Conservation (phyloP, 1,140 invertebrate species). For the Leptinotarsa texana region DNA sequence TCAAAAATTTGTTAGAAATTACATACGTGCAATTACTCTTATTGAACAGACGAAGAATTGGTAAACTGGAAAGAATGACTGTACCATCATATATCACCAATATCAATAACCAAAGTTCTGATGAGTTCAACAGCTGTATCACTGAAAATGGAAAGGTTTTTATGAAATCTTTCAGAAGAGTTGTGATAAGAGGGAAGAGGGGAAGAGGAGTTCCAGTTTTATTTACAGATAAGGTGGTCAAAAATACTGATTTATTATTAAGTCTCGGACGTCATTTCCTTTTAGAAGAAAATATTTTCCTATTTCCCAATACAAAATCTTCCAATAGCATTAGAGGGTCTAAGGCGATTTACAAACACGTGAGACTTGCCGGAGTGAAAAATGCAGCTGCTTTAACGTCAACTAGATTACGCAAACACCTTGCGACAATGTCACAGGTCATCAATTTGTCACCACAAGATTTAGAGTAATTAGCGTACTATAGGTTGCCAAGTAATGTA, state of each 20-base stretch:
- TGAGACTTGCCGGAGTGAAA: no score
- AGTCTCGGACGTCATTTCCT: no score
- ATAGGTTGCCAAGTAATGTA: no score
- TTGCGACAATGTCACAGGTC: no score
- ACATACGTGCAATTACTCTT: constrained; percentile 15
- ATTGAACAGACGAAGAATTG: constrained; percentile 22
- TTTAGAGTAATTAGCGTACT: no score
- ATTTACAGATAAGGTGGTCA: background rate
- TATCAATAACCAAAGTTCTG: background rate
- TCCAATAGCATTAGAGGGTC: no score
- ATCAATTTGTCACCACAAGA: no score
- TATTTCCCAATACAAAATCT: no score
- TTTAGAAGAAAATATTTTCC: no score
- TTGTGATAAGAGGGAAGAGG: background rate
- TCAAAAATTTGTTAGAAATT: constrained; percentile 17
- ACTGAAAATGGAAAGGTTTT: background rate
- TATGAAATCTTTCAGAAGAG: background rate
- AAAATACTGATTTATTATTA: background rate
- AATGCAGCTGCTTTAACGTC: no score
- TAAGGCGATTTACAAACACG: no score
- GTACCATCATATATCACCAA: constrained; percentile 11
- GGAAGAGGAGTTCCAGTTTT: background rate
- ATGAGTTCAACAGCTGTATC: background rate
- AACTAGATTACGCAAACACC: no score
- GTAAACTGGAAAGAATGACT: constrained; percentile 23